Evolutionary conservation across 2,888 invertebrate genomes (phyloP).

Genomic region (Zootermopsis nevadensis): DNA sequence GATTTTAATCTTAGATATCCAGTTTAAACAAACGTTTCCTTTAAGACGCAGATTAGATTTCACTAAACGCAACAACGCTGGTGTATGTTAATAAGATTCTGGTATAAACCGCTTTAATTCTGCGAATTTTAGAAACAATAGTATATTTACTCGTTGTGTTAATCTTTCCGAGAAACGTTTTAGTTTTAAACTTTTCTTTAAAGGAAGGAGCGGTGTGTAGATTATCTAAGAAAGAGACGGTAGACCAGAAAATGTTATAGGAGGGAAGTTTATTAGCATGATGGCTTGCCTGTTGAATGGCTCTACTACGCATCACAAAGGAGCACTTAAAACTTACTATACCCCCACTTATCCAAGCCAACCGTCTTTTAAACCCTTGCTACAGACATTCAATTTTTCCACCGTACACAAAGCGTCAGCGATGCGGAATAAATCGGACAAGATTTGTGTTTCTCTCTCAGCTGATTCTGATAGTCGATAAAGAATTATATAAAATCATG

Average conservation of each 20-base stretch:
- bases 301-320: conserved; percentile 28
- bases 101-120: neutral
- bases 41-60: neutral
- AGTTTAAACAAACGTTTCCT: neutral
- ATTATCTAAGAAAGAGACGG: neutral
- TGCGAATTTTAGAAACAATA: neutral
- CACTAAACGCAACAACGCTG: neutral
- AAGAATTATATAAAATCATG: neutral
- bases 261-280: conserved; percentile 21
- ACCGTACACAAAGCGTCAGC: neutral
- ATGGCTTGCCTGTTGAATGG: neutral
- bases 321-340: conserved; percentile 20
- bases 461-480: neutral
- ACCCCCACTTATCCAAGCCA: neutral
- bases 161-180: neutral
- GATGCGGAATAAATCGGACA: neutral
- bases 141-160: neutral
- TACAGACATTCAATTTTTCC: too few relatives aligned
- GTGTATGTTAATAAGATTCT: neutral
- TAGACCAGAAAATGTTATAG: neutral
- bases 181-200: neutral
- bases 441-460: neutral
- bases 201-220: neutral
- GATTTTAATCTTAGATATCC: neutral
- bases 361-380: neutral